These are phyloP conservation scores for Alethe castanea DNA, from an alignment of 2,113 vertebrate species.

Conservation along the genomic window DNA sequence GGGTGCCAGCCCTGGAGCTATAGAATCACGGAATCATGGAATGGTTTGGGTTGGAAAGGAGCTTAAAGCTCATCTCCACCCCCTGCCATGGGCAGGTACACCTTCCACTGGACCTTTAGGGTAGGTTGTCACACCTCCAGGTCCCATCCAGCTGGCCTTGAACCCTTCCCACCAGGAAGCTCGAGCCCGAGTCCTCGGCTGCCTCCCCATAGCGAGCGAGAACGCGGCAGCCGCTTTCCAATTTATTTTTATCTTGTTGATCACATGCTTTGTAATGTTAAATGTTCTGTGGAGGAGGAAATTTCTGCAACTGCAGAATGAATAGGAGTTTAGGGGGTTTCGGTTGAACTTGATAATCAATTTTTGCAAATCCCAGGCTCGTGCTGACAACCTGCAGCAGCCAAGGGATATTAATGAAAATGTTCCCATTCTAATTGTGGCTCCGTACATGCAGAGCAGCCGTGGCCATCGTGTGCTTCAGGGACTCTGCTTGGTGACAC, in stretches of 20 bases:
- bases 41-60: neutral
- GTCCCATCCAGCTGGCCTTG: neutral
- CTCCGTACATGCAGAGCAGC: neutral
- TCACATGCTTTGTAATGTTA: conserved; percentile 34
- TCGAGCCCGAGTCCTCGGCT: neutral
- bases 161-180: neutral
- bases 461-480: neutral
- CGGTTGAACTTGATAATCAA: neutral
- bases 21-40: neutral
- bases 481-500: neutral
- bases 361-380: neutral
- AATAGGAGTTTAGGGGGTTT: conserved; percentile 12
- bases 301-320: conserved; percentile 35
- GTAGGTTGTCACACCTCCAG: neutral
- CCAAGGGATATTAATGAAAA: neutral
- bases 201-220: neutral
- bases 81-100: neutral
- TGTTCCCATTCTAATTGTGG: neutral
- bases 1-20: rapidly evolving
- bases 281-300: conserved; percentile 53
- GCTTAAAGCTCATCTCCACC: neutral
- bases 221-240: neutral
- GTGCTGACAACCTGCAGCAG: conserved; percentile 11
- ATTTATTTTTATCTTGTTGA: conserved; percentile 60
- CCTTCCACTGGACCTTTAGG: neutral